Conservation (phyloP, 1,140 invertebrate species). For the Sarcophaga bullata region DNA sequence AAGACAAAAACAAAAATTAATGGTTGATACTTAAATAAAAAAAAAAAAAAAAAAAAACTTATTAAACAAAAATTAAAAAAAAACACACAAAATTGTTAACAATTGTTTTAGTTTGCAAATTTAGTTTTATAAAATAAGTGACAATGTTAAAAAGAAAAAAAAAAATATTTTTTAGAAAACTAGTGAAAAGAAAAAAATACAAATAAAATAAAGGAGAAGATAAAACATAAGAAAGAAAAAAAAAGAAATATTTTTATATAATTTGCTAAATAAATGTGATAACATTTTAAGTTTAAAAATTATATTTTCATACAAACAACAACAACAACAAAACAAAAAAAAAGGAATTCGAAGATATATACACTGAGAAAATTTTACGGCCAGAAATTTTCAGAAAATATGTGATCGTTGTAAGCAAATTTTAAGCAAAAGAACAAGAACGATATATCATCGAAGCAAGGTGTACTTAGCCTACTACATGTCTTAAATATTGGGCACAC, state of each 20-base stretch:
- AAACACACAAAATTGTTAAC: neutral
- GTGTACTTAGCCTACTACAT: too few species aligned
- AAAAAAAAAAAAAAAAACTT: neutral
- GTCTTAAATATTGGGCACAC: too few species aligned
- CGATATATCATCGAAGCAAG: too few species aligned
- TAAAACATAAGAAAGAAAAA: neutral
- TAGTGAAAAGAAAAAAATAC: neutral
- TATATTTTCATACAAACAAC: neutral
- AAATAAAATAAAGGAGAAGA: neutral
- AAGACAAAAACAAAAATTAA: neutral
- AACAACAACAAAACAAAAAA: neutral
- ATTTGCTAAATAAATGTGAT: constrained; percentile 37
- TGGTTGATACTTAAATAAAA: constrained; percentile 7
- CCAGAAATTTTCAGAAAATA: too few species aligned
- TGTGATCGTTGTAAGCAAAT: too few species aligned
- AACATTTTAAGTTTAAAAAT: constrained; percentile 10
- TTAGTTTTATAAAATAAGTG: neutral
- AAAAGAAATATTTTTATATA: neutral
- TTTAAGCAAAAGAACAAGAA: neutral
- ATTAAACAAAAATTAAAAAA: too few species aligned
- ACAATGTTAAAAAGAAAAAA: neutral
- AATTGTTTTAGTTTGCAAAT: neutral
- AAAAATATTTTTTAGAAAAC: constrained; percentile 20
- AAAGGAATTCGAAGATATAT: neutral
- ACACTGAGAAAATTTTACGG: neutral